phyloP scores from a whole-genome alignment of 2,888 invertebrate genomes.

The Cancer borealis region DNA sequence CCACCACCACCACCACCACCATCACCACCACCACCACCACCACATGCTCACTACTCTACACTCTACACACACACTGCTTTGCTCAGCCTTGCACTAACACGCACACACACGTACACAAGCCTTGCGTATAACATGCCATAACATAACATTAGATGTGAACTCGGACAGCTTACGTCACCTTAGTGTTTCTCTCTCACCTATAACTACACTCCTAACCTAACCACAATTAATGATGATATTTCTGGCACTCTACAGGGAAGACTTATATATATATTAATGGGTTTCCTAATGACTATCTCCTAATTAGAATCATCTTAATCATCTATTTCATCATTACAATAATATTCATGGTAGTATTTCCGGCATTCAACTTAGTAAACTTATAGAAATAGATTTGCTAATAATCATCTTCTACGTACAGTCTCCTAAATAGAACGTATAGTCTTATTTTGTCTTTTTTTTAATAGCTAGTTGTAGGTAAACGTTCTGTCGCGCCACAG shows the following conservation, averaged over 20 bases:
- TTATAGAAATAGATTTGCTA: no score
- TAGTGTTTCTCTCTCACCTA: not conserved
- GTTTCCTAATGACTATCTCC: no score
- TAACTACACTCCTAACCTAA: not conserved
- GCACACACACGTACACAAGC: not conserved
- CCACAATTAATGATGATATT: not conserved
- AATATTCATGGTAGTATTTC: not conserved
- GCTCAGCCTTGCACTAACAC: constrained; percentile 9
- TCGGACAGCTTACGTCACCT: not conserved
- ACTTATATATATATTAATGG: no score
- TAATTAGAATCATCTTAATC: no score
- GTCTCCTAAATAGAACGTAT: no score
- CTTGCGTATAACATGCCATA: not conserved
- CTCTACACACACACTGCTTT: not conserved
- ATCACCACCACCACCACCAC: constrained; percentile 18
- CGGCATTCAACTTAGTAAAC: not conserved
- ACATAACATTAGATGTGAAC: not conserved
- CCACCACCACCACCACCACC: not conserved
- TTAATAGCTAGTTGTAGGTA: no score
- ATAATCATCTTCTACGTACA: no score
- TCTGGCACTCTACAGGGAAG: no score
- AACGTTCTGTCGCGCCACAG: no score
- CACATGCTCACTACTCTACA: not conserved
- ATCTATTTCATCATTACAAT: no score
- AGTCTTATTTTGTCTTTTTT: no score